These are phyloP conservation scores for Macropis europaea DNA, from an alignment of 2,888 invertebrate genomes.

Conservation along the genomic window DNA sequence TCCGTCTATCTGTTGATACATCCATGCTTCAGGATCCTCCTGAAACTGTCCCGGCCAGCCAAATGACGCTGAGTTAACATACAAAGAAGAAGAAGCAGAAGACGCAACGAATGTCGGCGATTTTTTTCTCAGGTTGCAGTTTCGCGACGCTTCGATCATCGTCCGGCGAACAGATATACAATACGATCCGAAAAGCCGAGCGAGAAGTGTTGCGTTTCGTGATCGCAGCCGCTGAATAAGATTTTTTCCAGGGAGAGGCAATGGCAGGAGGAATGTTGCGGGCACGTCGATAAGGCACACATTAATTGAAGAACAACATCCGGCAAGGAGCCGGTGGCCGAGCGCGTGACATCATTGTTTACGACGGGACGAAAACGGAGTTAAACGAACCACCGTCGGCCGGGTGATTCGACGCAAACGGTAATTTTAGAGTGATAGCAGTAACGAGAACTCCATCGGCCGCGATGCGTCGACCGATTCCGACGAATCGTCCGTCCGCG, in stretches of 20 bases:
- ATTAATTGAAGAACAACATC: slow-evolving; percentile 60
- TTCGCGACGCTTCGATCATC: background rate
- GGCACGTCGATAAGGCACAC: slow-evolving; percentile 57
- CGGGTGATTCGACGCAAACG: background rate
- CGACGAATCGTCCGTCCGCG: background rate
- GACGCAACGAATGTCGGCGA: too few species aligned
- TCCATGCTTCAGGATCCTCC: too few species aligned
- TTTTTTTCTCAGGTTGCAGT: background rate
- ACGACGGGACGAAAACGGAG: slow-evolving; percentile 40
- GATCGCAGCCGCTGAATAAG: slow-evolving; percentile 41
- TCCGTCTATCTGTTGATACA: too few species aligned
- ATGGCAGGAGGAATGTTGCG: slow-evolving; percentile 21
- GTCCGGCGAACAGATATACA: slow-evolving; percentile 16
- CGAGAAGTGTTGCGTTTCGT: slow-evolving; percentile 27
- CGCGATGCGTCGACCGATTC: background rate
- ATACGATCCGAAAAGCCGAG: background rate
- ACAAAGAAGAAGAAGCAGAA: too few species aligned
- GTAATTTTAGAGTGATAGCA: slow-evolving; percentile 30
- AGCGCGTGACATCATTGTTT: slow-evolving; percentile 49
- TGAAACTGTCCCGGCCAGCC: too few species aligned
- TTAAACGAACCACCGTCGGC: slow-evolving; percentile 14
- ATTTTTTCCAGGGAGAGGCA: slow-evolving; percentile 38
- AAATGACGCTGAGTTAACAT: too few species aligned
- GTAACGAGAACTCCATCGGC: slow-evolving; percentile 5
- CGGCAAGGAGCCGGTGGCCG: slow-evolving; percentile 38